These are phyloP conservation scores for Gryllus longicercus DNA, from an alignment of 2,888 invertebrate species.

Conservation along the genomic window DNA sequence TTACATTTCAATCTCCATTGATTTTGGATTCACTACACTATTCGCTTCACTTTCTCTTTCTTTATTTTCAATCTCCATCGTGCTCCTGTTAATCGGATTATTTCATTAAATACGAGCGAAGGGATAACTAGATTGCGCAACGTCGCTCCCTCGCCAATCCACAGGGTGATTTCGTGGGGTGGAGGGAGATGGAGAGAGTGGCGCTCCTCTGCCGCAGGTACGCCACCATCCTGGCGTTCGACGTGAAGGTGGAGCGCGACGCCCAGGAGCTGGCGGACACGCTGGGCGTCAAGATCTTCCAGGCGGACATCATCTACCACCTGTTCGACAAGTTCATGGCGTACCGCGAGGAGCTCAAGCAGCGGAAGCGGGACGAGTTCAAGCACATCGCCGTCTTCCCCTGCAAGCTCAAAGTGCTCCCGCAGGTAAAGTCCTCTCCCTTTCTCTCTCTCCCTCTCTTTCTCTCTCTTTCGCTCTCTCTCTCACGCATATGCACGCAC, in stretches of 20 bases:
- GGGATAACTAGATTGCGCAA: too few relatives aligned
- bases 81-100: background rate
- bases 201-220: constrained; percentile 55
- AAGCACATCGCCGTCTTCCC: constrained; percentile 98
- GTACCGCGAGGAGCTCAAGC: constrained; percentile 85
- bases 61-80: background rate
- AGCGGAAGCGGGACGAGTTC: constrained; percentile 89
- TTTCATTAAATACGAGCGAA: background rate
- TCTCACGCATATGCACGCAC: too few relatives aligned
- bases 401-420: constrained; percentile 78
- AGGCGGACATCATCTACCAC: constrained; percentile 99
- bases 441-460: background rate
- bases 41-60: too few relatives aligned
- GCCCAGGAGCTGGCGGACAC: constrained; percentile 96
- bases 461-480: background rate
- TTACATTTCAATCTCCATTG: too few relatives aligned
- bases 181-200: background rate
- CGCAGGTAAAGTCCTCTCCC: constrained; percentile 55
- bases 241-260: constrained; percentile 96
- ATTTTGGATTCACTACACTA: too few relatives aligned
- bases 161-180: background rate
- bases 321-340: constrained; percentile 96
- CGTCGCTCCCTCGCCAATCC: too few relatives aligned
- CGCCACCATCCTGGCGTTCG: constrained; percentile 98
- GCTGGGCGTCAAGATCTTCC: constrained; percentile 91